phyloP scores from a whole-genome alignment of 2,113 vertebrate species.

The Marmota monax region DNA sequence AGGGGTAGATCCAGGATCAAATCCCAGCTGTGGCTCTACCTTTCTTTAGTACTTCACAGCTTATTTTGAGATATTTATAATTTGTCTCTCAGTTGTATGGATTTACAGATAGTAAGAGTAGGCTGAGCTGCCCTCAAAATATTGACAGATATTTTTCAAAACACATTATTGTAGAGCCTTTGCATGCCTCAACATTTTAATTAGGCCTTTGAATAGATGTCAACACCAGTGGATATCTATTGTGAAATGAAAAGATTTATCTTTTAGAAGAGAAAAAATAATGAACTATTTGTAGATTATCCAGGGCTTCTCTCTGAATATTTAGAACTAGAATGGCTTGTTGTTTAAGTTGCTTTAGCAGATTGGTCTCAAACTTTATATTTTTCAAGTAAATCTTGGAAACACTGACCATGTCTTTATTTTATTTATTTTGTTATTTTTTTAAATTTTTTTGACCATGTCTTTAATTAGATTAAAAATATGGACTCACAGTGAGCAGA shows the following conservation, averaged over 20 bases:
- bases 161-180: not conserved
- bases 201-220: not conserved
- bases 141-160: conserved; percentile 28
- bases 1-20: not conserved
- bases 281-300: conserved; percentile 14
- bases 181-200: not conserved
- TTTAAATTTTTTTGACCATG: not conserved
- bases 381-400: conserved; percentile 43
- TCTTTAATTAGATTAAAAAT: conserved; percentile 42
- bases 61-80: not conserved
- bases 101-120: not conserved
- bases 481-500: not conserved
- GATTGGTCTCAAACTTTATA: not conserved
- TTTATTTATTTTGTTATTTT: too few species aligned
- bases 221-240: not conserved
- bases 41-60: not conserved
- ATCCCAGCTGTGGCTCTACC: not conserved
- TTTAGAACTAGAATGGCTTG: not conserved
- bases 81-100: not conserved
- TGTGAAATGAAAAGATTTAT: not conserved
- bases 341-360: not conserved
- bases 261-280: conserved; percentile 42
- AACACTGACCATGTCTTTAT: not conserved
- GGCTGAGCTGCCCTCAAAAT: conserved; percentile 19
- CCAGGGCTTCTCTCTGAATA: not conserved